Percentiles rank a stretch among this genome's conserved stretches.
Conservation (phyloP, 2,113 vertebrate species). For the Panthera uncia region DNA sequence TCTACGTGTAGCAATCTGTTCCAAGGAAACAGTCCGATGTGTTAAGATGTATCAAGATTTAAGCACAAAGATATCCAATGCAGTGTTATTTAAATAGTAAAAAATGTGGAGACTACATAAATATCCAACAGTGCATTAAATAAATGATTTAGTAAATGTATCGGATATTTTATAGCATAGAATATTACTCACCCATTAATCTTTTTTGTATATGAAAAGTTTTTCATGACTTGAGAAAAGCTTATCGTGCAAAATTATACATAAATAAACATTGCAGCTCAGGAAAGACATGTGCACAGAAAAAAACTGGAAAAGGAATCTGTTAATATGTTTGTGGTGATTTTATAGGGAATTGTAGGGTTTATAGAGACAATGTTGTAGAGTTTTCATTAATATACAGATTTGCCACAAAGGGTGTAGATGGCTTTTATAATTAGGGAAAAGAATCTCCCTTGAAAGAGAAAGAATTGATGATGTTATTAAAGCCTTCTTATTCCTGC, state of each 20-base stretch:
- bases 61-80: not conserved
- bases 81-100: not conserved
- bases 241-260: conserved; percentile 26
- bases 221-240: conserved; percentile 56
- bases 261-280: not conserved
- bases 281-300: not conserved
- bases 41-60: not conserved
- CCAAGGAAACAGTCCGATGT: not conserved
- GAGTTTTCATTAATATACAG: not conserved
- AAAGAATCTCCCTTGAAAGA: not conserved
- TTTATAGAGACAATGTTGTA: not conserved
- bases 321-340: not conserved
- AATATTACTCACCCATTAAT: conserved; percentile 42
- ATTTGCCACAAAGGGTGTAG: not conserved
- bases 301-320: conserved; percentile 12
- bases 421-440: not conserved
- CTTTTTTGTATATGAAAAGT: conserved; percentile 15
- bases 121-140: not conserved
- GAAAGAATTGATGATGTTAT: not conserved
- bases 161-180: conserved; percentile 16
- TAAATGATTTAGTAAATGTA: conserved; percentile 23
- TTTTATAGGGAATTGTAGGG: not conserved
- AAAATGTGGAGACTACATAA: not conserved
- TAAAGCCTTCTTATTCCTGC: not conserved
- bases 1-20: not conserved